Evolutionary conservation across 2,113 vertebrate genomes (phyloP).

Genomic region (Proteles cristata): DNA sequence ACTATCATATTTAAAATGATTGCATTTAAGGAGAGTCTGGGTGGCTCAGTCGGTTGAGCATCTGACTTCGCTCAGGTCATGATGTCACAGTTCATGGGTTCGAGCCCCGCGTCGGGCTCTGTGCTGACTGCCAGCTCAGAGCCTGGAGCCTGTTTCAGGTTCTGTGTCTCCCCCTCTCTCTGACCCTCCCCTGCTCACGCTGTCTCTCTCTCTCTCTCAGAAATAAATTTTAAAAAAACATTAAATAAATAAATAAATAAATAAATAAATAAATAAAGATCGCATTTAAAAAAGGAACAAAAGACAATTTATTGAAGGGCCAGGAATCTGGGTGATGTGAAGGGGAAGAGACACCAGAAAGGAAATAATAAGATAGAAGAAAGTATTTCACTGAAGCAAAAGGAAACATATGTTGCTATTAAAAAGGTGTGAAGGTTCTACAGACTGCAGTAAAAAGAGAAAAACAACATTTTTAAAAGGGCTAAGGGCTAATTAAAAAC

Average conservation of each 20-base stretch:
- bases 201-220: too few relatives aligned
- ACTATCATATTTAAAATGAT: background rate
- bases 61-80: too few relatives aligned
- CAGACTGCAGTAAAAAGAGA: background rate
- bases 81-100: too few relatives aligned
- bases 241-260: too few relatives aligned
- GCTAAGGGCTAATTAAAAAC: background rate
- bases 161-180: too few relatives aligned
- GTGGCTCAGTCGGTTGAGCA: too few relatives aligned
- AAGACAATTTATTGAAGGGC: background rate
- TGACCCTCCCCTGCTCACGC: too few relatives aligned
- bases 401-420: background rate
- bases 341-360: background rate
- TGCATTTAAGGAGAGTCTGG: background rate
- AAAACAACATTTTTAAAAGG: background rate
- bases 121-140: too few relatives aligned
- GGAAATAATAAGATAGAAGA: background rate
- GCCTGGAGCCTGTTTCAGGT: too few relatives aligned
- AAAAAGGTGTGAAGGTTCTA: background rate
- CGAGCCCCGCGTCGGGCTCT: too few relatives aligned
- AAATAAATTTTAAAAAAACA: too few relatives aligned
- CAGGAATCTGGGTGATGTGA: background rate
- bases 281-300: background rate
- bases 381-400: background rate
- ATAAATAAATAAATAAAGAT: too few relatives aligned